Conservation (phyloP, 2,113 vertebrate genomes). For the Centropristis striata region DNA sequence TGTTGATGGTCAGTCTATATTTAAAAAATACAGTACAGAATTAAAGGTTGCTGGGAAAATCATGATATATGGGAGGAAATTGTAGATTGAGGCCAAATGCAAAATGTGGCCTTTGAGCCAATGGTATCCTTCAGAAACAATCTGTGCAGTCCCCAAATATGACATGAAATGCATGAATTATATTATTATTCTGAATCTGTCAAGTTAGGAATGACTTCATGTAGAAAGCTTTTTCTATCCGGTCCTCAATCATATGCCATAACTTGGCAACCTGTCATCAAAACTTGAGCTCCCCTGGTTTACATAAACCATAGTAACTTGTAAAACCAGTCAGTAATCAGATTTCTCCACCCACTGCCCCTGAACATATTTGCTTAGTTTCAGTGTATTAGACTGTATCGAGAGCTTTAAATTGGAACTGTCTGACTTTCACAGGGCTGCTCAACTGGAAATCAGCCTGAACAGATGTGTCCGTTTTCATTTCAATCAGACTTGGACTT, state of each 20-base stretch:
- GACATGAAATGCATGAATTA: too few relatives aligned
- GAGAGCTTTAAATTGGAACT: not conserved
- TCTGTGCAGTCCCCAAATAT: too few relatives aligned
- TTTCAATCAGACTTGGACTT: not conserved
- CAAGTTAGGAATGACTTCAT: too few relatives aligned
- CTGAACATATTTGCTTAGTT: not conserved
- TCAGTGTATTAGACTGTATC: not conserved
- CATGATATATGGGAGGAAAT: too few relatives aligned
- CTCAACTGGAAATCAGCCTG: not conserved
- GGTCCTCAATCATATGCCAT: too few relatives aligned
- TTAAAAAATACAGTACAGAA: not conserved
- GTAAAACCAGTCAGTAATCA: slow-evolving; percentile 2
- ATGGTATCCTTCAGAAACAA: too few relatives aligned
- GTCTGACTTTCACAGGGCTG: not conserved
- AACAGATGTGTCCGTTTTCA: not conserved
- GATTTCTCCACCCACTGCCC: not conserved
- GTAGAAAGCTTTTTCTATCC: too few relatives aligned
- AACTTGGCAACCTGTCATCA: too few relatives aligned
- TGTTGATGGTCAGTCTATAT: not conserved
- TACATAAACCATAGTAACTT: not conserved
- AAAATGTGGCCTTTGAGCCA: too few relatives aligned
- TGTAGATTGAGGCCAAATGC: too few relatives aligned
- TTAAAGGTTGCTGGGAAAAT: not conserved
- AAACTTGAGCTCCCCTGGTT: not conserved
- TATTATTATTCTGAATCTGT: too few relatives aligned